Evolutionary conservation across 2,113 vertebrate species (phyloP), one percentile per base, ranked within the genome.

Genomic region (Psilopsiagon aymara): DNA sequence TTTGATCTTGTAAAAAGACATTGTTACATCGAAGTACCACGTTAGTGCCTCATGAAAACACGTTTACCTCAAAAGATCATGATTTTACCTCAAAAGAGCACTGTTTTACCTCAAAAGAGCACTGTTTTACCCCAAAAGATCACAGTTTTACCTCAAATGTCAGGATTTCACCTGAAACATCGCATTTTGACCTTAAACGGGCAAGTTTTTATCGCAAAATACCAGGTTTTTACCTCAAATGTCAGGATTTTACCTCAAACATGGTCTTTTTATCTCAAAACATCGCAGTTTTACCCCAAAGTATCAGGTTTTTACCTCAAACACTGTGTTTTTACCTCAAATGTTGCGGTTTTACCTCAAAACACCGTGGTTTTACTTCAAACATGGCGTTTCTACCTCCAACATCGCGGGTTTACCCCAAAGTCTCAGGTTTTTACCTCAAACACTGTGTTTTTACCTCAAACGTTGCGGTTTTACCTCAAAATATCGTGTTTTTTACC

Each of bases 171-270:
- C 39, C 46, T 79, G 10, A 70, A 79, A 3, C 18, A 28, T 1
- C 8, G 5, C 2, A 0, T 14, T 46, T 10, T 17, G 3, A 25
- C 49, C 49, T 25, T 24, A 25, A 51, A 25, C 14, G 2, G 11
- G 3, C 19, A 46, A 1, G 20, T 5, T 46, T 46, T 46, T 11
- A 46, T 19, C 46, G 11, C 46, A 47, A 47, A 47, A 11, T 10
- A 13, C 1, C 49, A 15, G 1, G 2, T 8, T 74, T 52, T n/a
- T 11, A n/a, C 29, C 29, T 31, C 31, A 75, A 75, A 33, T 13
- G 29, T 16, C 60, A 74, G 7, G 44, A 2, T 17, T 90, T 82
- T 6, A 83, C n/a, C 71, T 77, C 76, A 76, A 76, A 41, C 0
- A 1, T 17, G 39, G 39, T 39, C 9, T 39, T 39, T 39, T 39